Percentiles rank a stretch among this genome's conserved stretches.
Evolutionary conservation across 2,113 vertebrate genomes (phyloP).

Genomic region (Elgaria multicarinata): DNA sequence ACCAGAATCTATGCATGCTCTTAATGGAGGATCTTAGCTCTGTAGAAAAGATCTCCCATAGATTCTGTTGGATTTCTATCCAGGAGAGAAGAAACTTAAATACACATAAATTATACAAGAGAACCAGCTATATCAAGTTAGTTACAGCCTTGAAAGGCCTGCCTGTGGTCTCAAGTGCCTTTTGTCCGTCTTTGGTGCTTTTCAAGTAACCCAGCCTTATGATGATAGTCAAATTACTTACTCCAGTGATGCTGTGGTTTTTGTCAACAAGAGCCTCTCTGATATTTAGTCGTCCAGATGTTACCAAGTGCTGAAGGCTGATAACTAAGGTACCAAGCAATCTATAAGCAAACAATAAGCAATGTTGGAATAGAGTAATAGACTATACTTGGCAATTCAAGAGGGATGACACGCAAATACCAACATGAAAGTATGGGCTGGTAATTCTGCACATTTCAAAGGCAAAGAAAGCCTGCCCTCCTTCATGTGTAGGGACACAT

Average conservation of each 20-base stretch:
- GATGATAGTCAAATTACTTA: slow-evolving; percentile 66
- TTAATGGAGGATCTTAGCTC: background rate
- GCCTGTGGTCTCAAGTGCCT: background rate
- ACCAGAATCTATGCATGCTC: background rate
- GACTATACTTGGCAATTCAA: background rate
- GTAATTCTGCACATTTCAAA: background rate
- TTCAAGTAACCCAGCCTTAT: background rate
- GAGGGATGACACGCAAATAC: background rate
- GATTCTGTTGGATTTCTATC: background rate
- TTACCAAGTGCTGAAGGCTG: slow-evolving; percentile 90
- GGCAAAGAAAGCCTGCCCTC: background rate
- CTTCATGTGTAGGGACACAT: background rate
- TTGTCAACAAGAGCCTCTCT: slow-evolving; percentile 84
- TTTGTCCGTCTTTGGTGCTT: background rate
- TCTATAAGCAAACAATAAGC: slow-evolving; percentile 69
- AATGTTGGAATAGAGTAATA: background rate
- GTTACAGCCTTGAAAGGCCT: no score
- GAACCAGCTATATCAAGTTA: background rate
- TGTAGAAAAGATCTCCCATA: background rate
- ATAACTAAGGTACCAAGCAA: slow-evolving; percentile 86
- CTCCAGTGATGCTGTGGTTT: slow-evolving; percentile 83
- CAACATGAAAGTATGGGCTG: background rate
- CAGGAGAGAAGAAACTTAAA: background rate
- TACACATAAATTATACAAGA: background rate
- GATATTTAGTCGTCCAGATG: slow-evolving; percentile 81